Evolutionary conservation across 1,140 invertebrate species (phyloP), one percentile per base, ranked within the genome.

Genomic region (Mylabris phalerata): DNA sequence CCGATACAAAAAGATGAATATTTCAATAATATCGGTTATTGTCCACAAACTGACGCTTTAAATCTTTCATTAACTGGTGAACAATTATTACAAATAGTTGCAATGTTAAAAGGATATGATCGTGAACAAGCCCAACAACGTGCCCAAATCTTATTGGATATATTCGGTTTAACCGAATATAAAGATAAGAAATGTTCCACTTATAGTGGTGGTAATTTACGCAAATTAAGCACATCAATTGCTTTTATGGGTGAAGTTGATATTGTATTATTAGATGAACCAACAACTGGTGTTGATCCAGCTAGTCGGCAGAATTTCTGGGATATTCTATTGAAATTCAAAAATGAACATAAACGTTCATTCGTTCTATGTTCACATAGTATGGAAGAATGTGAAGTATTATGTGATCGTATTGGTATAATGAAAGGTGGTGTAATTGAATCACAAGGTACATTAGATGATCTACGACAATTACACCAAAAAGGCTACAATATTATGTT

Each of bases 371-470:
- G 82, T 5, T 83, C 81, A 6, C 82, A 84, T 58, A 84, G 89
- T 64, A 93, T 95, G 90, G 90, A 93, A 73, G 92, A 95, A 78
- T 90, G 87, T 75, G 89, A 92, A 72, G 81, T 84, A 7, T 75
- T 92, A 2, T 92, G 89, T 65, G 78, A 81, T 43, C 32, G 32
- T 32, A 32, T 32, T 32, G 32, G 32, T 32, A 32, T 32, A 32
- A 32, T 32, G 32, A 32, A 32, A 7, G 7, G 7, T 32, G 32
- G 32, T 32, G 1, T 5, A 7, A 32, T 32, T 7, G 32, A 32
- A 32, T 32, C 32, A 32, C 4, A 32, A 32, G 32, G 32, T 32
- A 32, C 32, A 32, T 32, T 32, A 7, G 32, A 32, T 32, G 4
- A 32, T 32, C 7, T 32, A 32, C 4, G 32, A 7, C 32, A 32